A percentile compares a stretch with the other conserved stretches of the same genome.
Evolutionary conservation across 2,888 invertebrate genomes (phyloP).

Genomic region (Amphiduros pacificus): DNA sequence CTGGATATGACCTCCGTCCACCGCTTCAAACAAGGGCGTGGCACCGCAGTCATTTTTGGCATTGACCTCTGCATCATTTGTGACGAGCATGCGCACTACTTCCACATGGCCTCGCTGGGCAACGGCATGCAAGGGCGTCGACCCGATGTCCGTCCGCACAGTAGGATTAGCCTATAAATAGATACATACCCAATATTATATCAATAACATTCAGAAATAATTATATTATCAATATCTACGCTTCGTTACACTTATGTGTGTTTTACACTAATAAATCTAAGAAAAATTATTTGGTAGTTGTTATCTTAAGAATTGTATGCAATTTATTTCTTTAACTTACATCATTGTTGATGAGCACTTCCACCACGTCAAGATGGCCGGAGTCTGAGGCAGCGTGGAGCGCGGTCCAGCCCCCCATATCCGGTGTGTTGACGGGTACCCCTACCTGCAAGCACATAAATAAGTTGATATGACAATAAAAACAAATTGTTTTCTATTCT

Average conservation of each 20-base stretch:
- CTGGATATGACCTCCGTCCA: constrained; percentile 18
- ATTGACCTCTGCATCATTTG: constrained; percentile 11
- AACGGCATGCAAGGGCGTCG: constrained; percentile 14
- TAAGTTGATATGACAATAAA: no score
- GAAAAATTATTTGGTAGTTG: not conserved
- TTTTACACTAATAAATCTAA: no score
- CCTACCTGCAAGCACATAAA: no score
- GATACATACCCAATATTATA: no score
- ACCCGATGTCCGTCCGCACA: constrained; percentile 9
- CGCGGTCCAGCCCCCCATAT: constrained; percentile 26
- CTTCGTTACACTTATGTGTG: no score
- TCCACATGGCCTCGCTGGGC: constrained; percentile 14
- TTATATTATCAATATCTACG: no score
- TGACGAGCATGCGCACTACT: constrained; percentile 1
- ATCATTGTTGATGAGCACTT: constrained; percentile 5
- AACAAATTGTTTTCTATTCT: no score
- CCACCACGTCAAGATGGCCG: constrained; percentile 19
- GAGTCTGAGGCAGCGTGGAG: constrained; percentile 22
- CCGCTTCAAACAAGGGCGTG: constrained; percentile 16
- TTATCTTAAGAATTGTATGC: not conserved
- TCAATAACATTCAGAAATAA: no score
- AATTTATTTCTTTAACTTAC: no score
- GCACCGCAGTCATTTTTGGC: constrained; percentile 9
- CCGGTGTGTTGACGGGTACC: constrained; percentile 20
- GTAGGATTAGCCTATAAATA: no score